These are phyloP conservation scores for Mormoops blainvillei DNA, from an alignment of 2,113 vertebrate species.

Conservation along the genomic window DNA sequence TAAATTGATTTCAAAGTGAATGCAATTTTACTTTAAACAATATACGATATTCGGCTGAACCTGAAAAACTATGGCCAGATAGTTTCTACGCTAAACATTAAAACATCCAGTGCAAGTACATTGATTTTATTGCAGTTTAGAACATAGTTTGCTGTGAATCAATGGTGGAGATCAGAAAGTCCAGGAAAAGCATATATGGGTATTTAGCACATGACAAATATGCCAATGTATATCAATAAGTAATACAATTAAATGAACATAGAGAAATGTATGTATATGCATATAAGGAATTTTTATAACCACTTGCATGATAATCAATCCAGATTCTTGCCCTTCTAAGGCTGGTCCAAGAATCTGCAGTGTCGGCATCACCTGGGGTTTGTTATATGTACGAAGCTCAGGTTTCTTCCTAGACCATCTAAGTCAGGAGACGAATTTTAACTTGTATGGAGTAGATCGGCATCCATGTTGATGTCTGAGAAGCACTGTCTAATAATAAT, in stretches of 20 bases:
- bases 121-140: constrained; percentile 3
- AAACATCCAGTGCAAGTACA: neutral
- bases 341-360: neutral
- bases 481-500: neutral
- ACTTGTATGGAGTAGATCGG: neutral
- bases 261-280: neutral
- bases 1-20: constrained; percentile 5
- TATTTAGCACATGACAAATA: neutral
- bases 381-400: neutral
- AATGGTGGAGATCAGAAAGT: neutral
- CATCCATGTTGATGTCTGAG: neutral
- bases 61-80: neutral
- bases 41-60: neutral
- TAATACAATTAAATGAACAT: neutral
- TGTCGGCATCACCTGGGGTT: neutral
- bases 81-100: constrained; percentile 5
- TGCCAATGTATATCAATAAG: neutral
- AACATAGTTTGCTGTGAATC: neutral
- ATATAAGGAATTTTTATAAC: neutral
- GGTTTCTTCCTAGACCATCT: neutral
- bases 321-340: neutral
- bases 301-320: neutral
- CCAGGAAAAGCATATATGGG: neutral
- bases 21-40: neutral
- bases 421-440: neutral